Evolutionary conservation across 2,113 vertebrate species (phyloP).

Genomic region (Saccopteryx bilineata): DNA sequence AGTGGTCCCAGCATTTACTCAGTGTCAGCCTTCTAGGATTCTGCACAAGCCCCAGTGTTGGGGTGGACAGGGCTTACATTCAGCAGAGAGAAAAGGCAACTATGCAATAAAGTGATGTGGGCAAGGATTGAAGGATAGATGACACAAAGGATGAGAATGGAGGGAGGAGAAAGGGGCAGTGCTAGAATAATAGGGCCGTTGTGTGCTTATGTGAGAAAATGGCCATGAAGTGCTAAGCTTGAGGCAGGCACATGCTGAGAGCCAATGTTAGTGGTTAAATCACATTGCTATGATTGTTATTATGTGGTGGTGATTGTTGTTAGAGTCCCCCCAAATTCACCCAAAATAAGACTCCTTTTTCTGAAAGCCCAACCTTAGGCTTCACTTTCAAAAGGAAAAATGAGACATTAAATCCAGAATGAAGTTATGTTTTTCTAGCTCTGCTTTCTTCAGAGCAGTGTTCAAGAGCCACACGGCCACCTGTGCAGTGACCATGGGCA

Average conservation of each 20-base stretch:
- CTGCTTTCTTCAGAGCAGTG: too few relatives aligned
- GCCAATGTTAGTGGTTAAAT: neutral
- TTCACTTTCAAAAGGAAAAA: neutral
- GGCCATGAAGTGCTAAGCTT: neutral
- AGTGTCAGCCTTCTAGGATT: neutral
- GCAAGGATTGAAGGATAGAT: neutral
- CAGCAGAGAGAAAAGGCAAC: neutral
- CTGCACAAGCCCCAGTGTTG: neutral
- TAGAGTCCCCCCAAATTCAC: neutral
- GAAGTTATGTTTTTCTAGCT: neutral
- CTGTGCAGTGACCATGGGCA: rapidly evolving
- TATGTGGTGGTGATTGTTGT: neutral
- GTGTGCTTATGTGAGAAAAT: neutral
- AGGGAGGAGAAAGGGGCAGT: neutral
- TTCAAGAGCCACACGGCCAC: too few relatives aligned
- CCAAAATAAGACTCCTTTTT: neutral
- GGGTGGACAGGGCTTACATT: too few relatives aligned
- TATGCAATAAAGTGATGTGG: too few relatives aligned
- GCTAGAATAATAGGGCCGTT: too few relatives aligned
- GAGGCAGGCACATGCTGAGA: neutral
- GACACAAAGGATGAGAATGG: neutral
- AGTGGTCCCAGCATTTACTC: neutral
- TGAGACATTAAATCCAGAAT: too few relatives aligned
- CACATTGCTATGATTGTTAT: rapidly evolving
- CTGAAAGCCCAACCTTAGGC: neutral